These are phyloP conservation scores for Spheniscus humboldti DNA, from an alignment of 2,797 vertebrate genomes.

Conservation along the genomic window DNA sequence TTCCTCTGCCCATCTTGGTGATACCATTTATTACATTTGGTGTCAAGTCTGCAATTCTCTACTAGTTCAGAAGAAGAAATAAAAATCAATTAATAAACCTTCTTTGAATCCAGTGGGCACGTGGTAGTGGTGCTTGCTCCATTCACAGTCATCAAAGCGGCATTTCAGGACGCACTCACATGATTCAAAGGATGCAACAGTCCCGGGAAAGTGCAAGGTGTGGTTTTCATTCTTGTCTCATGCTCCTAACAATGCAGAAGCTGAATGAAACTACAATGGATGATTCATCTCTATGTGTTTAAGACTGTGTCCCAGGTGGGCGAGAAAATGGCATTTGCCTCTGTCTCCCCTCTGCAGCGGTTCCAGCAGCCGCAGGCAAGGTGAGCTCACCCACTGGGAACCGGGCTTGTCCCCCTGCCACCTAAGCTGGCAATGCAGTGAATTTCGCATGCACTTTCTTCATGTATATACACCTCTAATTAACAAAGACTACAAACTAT, in stretches of 20 bases:
- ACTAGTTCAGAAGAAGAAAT: not conserved
- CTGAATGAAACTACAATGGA: not conserved
- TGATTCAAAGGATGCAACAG: not conserved
- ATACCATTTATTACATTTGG: not conserved
- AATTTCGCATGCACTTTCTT: not conserved
- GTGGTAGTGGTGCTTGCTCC: not conserved
- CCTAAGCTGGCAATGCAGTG: accelerated
- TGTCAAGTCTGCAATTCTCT: not conserved
- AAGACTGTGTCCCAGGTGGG: not conserved
- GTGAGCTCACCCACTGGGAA: not conserved
- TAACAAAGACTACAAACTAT: not conserved
- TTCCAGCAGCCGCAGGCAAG: not conserved
- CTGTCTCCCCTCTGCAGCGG: not conserved
- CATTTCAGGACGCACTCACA: not conserved
- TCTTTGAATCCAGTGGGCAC: not conserved
- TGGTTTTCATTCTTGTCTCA: not conserved
- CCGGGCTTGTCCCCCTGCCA: not conserved
- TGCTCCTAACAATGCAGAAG: not conserved
- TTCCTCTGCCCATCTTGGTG: not conserved
- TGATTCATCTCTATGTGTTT: not conserved
- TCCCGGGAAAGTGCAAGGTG: not conserved
- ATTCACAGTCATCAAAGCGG: accelerated
- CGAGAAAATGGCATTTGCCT: not conserved
- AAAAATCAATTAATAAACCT: not conserved
- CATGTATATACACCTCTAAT: not conserved